Base-by-base conservation (phyloP, 2,888 invertebrate species). In the Oscheius sp. region DNA sequence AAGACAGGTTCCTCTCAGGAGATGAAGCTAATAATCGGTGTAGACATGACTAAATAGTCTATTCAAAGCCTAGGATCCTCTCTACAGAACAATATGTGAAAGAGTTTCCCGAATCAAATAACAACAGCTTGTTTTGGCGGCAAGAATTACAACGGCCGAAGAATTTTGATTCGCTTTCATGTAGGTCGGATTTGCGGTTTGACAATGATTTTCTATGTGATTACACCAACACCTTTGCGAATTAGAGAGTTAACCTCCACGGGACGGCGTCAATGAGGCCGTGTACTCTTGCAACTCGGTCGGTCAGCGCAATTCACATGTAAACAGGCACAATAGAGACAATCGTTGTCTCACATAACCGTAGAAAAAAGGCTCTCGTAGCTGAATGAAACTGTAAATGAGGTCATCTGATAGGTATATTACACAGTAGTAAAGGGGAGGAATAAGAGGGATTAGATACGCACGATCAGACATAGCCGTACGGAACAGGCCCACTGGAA, bases 301-400 rank as follows among this genome's bases (percentile, higher is more conserved):
- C 59, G 59, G 59, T 59, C 59, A 59, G 59, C 59, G 59, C 59
- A 59, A 59, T 59, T 59, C 59, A 59, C 59, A 59, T 44, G 44
- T 59, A 59, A 59, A 59, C 59, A 59, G 59, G 44, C 59, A 41
- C 59, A 59, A 59, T 44, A 32, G 41, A 44, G 41, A 59, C 24
- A 20, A 44, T 59, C 59, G 59, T 44, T 44, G 44, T 59, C 44
- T 59, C 59, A 24, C 17, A 59, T 26, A 44, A 26, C 44, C 59
- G 24, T 44, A n/a, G 50, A 50, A 50, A 20, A 28, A 50, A 17
- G 54, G 54, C 33, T 12, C 20, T 41, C 26, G 28, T 41, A 8
- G 12, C 2, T 6, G 5, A 32, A 32, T 14, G 2, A n/a, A 51
- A 17, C 14, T 14, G 54, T 32, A 28, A 36, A 36, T 17, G 20